Percentiles rank a stretch among this genome's conserved stretches.
These are phyloP conservation scores for Apostichopus parvimensis DNA, from an alignment of 35 echinoderm and acorn worm species.

Conservation along the genomic window DNA sequence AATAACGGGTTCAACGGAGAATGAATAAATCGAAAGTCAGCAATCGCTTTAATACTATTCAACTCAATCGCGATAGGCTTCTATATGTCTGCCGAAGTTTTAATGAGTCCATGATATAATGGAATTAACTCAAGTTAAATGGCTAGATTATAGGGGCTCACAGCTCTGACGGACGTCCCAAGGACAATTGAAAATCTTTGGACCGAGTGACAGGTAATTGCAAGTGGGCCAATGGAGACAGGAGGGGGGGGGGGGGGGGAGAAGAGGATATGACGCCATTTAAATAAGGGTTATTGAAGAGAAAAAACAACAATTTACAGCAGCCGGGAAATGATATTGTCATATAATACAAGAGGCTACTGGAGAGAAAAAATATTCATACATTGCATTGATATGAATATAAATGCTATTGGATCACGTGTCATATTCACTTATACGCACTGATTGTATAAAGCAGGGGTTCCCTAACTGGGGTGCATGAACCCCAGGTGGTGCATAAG, in stretches of 20 bases:
- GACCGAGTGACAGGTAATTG: conserved; percentile 18
- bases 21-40: conserved; percentile 21
- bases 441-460: too few relatives aligned
- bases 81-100: conserved; percentile 31
- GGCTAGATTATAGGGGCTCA: conserved; percentile 10
- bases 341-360: too few relatives aligned
- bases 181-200: conserved; percentile 21
- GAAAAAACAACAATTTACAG: neutral
- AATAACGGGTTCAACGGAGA: conserved; percentile 37
- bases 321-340: neutral
- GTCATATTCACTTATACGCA: too few relatives aligned
- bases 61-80: conserved; percentile 25
- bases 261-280: neutral
- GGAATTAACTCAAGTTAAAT: conserved; percentile 38
- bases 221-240: neutral
- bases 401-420: too few relatives aligned
- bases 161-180: conserved; percentile 19
- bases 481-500: too few relatives aligned
- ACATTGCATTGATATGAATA: too few relatives aligned
- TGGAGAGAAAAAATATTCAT: too few relatives aligned
- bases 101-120: conserved; percentile 24
- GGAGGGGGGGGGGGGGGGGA: neutral
- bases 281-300: neutral
- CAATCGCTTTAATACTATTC: conserved; percentile 23
- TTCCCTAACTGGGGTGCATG: too few relatives aligned